Evolutionary conservation across 2,888 invertebrate genomes (phyloP), one percentile per base, ranked within the genome.

Genomic region (Physocephala rufipes): DNA sequence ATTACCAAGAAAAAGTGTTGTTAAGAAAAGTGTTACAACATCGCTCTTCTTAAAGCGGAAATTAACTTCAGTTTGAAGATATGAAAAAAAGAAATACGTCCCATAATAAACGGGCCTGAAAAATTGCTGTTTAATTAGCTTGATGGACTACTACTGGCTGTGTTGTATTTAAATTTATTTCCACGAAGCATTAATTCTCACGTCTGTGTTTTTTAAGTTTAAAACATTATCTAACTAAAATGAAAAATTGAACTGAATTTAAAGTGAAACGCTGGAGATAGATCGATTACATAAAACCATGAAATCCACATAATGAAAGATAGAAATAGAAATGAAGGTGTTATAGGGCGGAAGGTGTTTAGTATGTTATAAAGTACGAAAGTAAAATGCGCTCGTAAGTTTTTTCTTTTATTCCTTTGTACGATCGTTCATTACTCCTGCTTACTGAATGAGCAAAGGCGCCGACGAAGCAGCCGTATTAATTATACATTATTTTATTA

Each of bases 121-220:
- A 67, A 67, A 67, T 55, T 67, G 47, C 59, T 45, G 45, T 67
- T 67, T 59, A 67, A 67, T 67, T 58, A 58, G 36, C n/a, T n/a
- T n/a, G 36, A 67, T 58, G 58, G 12, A 28, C n/a, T 21, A 26
- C 21, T 45, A 49, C 3, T n/a, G 19, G 28, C 15, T 45, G 15
- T 12, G 45, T 45, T 45, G n/a, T n/a, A n/a, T n/a, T n/a, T n/a
- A n/a, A 45, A 45, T 49, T 49, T 49, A 49, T 49, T 49, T 15
- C 49, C 19, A 15, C 3, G 49, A 49, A 49, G 49, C n/a, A 15
- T 49, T 49, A 49, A 49, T 19, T 49, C 49, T 15, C 49, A 49
- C 49, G 19, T n/a, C 16, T 49, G 2, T 49, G 2, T 49, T 45
- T 45, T 45, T 45, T 45, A 45, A 45, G 9, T 45, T 15, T 15